These are phyloP conservation scores for Nothura maculosa DNA, from an alignment of 2,797 vertebrate species.

Conservation along the genomic window DNA sequence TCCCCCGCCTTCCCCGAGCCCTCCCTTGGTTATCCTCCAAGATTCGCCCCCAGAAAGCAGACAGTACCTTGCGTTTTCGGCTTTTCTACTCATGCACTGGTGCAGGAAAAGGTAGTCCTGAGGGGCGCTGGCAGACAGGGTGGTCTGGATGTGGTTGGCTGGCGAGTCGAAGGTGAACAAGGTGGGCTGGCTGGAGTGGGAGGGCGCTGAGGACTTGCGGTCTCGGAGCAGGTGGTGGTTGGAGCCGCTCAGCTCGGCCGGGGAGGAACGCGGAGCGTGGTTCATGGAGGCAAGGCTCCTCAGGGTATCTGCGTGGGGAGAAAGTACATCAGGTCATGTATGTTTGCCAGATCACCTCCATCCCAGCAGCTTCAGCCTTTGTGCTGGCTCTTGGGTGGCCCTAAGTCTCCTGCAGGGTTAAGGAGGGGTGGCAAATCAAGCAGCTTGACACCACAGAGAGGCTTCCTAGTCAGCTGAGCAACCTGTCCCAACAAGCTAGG, in stretches of 20 bases:
- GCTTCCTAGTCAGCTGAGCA: background rate
- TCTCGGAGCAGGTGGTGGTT: conserved; percentile 88
- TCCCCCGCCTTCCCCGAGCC: background rate
- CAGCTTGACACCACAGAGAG: too few species aligned
- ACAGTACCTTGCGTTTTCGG: conserved; percentile 92
- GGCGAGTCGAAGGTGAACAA: conserved; percentile 96
- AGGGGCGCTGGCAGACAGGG: conserved; percentile 94
- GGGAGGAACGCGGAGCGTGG: conserved; percentile 90
- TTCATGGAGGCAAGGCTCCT: conserved; percentile 81
- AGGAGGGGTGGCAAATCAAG: background rate
- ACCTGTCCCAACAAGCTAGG: background rate
- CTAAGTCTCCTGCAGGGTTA: background rate
- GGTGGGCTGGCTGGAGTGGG: conserved; percentile 96
- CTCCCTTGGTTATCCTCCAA: background rate
- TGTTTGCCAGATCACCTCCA: too few species aligned
- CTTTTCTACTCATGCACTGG: conserved; percentile 97
- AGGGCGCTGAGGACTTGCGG: conserved; percentile 88
- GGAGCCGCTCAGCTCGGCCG: conserved; percentile 86
- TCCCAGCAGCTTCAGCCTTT: background rate
- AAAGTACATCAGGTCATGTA: background rate
- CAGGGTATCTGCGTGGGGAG: conserved; percentile 84
- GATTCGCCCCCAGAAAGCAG: background rate
- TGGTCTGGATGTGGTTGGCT: conserved; percentile 82
- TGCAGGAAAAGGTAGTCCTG: conserved; percentile 99
- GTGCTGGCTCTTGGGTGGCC: background rate